A percentile compares a stretch with the other conserved stretches of the same genome.
Evolutionary conservation across 1,140 invertebrate species (phyloP).

Genomic region (Aphelenchoides besseyi): DNA sequence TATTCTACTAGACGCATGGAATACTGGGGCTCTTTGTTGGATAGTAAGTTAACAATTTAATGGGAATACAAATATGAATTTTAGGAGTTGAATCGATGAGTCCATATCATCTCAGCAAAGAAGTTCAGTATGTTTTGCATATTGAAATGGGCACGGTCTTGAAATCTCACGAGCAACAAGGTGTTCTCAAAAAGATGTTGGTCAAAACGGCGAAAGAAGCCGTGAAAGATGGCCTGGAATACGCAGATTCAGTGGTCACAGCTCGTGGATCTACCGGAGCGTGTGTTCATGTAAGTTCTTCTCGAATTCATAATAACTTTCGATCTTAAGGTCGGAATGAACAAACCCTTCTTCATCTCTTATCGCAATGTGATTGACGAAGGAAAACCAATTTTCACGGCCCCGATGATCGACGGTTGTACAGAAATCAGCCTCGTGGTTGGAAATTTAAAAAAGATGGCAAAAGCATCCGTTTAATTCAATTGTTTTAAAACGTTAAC

Average conservation of each 20-base stretch:
- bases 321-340: background rate
- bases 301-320: background rate
- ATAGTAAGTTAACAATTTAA: too few relatives aligned
- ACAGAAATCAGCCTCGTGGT: background rate
- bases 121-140: background rate
- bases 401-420: background rate
- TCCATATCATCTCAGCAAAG: background rate
- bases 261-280: background rate
- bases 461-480: background rate
- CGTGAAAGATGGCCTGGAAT: background rate
- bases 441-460: background rate
- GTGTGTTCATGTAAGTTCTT: background rate
- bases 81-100: background rate
- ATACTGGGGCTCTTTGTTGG: background rate
- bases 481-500: background rate
- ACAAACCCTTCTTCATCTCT: background rate
- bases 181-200: background rate
- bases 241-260: background rate
- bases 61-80: too few relatives aligned
- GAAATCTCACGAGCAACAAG: background rate
- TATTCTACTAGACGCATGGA: background rate
- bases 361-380: background rate
- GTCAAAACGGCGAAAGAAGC: background rate
- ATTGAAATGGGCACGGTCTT: background rate
- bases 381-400: background rate